Base-by-base conservation (phyloP, 2,888 invertebrate genomes). In the Polydrusus pterygomalis region DNA sequence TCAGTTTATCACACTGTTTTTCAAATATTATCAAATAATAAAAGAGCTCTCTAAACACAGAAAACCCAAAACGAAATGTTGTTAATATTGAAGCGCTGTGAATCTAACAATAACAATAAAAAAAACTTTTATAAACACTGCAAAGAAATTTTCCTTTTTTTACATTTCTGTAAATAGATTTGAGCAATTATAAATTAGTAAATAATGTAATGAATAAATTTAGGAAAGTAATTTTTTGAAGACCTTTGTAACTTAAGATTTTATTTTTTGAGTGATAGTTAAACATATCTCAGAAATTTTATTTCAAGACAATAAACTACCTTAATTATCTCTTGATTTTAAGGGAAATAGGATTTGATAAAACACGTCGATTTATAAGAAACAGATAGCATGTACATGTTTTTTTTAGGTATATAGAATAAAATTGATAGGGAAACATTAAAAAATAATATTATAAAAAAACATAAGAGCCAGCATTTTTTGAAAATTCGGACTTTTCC, bases 81-180 rank as follows among this genome's bases (percentile, higher is more conserved):
- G 17, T 18, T 43, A 15, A 34, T 15, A 56, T n/a, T n/a, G 34
- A 34, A 25, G 58, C 38, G 58, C 58, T 60, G 58, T 60, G 58
- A 60, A 60, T 60, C 15, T 60, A 58, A 60, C 38, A 38, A 38
- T 38, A 38, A n/a, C n/a, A n/a, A n/a, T n/a, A n/a, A n/a, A n/a
- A 38, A 38, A 11, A 20, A 30, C 13, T 13, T 51, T 3, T 18
- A 20, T 15, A 3, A 49, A 49, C 8, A 17, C 49, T 15, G 2
- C 17, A 15, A 1, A 25, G 18, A 11, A 15, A 51, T 2, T 25
- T 6, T 25, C 51, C n/a, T 54, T 30, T 30, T 30, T 17, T 25
- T 54, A 54, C n/a, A 54, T 38, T 60, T 60, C 17, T 60, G 58
- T 60, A 60, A 38, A 60, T 60, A 60, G 7, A 51, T n/a, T 56